These are phyloP conservation scores for Egretta garzetta DNA, from an alignment of 2,113 vertebrate genomes.

Conservation along the genomic window DNA sequence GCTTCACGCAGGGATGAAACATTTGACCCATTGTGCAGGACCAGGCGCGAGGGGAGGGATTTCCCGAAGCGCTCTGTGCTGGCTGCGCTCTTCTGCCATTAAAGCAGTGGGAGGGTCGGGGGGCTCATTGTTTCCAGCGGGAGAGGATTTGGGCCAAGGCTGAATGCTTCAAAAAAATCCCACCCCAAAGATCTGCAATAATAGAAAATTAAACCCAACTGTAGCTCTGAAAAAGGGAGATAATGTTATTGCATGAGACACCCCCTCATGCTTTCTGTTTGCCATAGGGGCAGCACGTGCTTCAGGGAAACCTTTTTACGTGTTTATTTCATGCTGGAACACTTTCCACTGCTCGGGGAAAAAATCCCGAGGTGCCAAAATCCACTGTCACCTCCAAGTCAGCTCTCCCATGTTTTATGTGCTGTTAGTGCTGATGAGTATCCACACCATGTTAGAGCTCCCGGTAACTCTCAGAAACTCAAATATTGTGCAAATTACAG, in stretches of 20 bases:
- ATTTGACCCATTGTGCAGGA: neutral
- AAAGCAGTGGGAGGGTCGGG: neutral
- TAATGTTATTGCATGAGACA: neutral
- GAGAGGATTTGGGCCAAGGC: neutral
- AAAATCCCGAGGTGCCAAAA: neutral
- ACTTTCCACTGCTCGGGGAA: neutral
- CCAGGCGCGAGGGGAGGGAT: neutral
- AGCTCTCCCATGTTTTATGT: neutral
- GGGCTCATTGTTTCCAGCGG: neutral
- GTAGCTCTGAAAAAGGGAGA: neutral
- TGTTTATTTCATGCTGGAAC: neutral
- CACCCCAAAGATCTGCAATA: constrained; percentile 13
- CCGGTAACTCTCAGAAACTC: neutral
- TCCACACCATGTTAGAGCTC: neutral
- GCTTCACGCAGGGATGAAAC: constrained; percentile 33
- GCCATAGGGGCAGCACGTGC: neutral
- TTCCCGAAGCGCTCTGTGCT: neutral
- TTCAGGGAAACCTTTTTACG: neutral
- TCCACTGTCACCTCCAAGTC: neutral
- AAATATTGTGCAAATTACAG: constrained; percentile 18
- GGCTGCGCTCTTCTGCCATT: neutral
- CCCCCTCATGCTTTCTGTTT: neutral
- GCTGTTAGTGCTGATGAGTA: neutral
- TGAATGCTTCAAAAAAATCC: neutral
- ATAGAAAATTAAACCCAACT: constrained; percentile 41